Conservation (phyloP, 37 sponge, comb jelly and placozoan species). For the Spongia lamella region DNA sequence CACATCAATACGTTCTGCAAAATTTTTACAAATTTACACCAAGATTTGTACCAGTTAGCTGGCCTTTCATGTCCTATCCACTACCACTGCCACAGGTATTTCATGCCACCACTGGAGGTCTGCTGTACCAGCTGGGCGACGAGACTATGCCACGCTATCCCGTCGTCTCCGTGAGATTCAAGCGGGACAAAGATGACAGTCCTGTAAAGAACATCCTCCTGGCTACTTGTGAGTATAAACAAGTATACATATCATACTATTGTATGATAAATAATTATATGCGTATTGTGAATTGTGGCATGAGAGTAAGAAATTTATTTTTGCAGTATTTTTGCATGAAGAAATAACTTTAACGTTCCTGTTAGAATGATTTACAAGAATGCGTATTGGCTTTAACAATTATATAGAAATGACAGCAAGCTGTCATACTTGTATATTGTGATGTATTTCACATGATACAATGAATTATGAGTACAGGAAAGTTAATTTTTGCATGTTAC, state of each 20-base stretch:
- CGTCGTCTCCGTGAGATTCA: constrained; percentile 31
- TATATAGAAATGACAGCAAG: no score
- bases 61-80: no score
- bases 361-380: background rate
- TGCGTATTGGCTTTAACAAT: no score
- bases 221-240: constrained; percentile 12
- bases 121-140: constrained; percentile 22
- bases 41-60: no score
- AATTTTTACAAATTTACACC: no score
- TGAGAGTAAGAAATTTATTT: background rate
- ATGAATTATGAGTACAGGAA: no score
- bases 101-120: constrained; percentile 3
- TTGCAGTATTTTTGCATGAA: background rate
- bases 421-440: no score
- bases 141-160: constrained; percentile 1
- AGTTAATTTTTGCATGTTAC: no score
- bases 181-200: background rate
- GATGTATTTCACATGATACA: no score
- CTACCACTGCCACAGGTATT: constrained; percentile 2
- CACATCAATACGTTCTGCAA: no score
- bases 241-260: background rate
- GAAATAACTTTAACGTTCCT: background rate
- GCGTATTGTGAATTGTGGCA: background rate
- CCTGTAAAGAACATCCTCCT: constrained; percentile 18
- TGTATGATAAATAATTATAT: background rate